These are phyloP conservation scores for Myanophis thanlyinensis DNA, from an alignment of 2,113 vertebrate genomes.

Conservation along the genomic window DNA sequence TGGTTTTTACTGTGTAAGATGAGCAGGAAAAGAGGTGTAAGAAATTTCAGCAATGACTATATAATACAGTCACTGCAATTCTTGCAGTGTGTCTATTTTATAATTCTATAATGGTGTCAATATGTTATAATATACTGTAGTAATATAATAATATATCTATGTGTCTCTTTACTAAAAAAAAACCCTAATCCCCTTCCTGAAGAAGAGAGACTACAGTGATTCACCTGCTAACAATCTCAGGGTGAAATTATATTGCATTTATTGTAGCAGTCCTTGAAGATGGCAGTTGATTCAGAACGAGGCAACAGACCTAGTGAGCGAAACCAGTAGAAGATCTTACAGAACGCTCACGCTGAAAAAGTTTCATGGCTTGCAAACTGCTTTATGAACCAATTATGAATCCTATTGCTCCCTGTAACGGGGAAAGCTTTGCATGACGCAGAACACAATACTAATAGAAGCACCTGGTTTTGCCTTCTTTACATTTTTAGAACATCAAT, in stretches of 20 bases:
- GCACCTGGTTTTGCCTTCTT: neutral
- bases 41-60: neutral
- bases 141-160: neutral
- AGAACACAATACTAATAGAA: neutral
- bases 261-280: neutral
- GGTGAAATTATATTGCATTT: neutral
- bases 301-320: neutral
- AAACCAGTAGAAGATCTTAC: neutral
- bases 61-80: neutral
- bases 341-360: neutral
- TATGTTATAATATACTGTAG: too few relatives aligned
- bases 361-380: neutral
- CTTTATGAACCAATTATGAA: neutral
- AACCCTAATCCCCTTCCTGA: neutral
- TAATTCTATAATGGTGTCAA: neutral
- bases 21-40: neutral
- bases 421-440: neutral
- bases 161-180: neutral
- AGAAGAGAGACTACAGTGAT: neutral
- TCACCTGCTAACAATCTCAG: neutral
- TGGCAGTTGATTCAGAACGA: neutral
- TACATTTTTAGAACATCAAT: neutral
- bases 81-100: too few relatives aligned
- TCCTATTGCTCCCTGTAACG: neutral
- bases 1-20: neutral